Base-by-base conservation (phyloP, 2,797 vertebrate species). In the Tympanoctomys barrerae region DNA sequence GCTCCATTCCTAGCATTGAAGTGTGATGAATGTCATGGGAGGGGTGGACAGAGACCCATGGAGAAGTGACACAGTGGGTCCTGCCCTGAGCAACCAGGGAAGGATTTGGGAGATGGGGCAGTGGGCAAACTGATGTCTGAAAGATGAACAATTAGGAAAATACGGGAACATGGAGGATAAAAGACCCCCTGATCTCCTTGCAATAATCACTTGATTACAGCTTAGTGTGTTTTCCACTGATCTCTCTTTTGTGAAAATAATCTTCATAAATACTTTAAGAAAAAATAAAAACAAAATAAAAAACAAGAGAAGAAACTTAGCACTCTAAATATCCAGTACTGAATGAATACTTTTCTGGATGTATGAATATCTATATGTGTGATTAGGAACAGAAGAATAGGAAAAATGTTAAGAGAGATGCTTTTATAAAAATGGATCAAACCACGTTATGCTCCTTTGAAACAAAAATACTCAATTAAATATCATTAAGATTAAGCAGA, bases 181-280 rank as follows among this genome's bases (percentile, higher is more conserved):
- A 89, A 82, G 31, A 42, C 54, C 52, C 24, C 68, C 46, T 46
- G 57, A 14, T 68, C 14, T 91, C 73, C 61, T 36, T 33, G 57
- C 86, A 68, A 42, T 49, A 81, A 62, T 95, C 81, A 61, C 68
- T 59, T 85, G 52, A 80, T 84, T n/a, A 85, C 3, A 89, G 12
- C 18, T 91, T 89, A 73, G 1, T 84, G 13, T 54, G 28, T 84
- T 95, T 93, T 64, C 28, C 80, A 85, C n/a, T 59, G 66, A 52
- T 59, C 24, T 54, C 73, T 87, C 79, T 94, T 94, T 71, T 31
- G 54, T 31, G 5, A 92, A 92, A 92, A 92, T 26, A 78, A 36
- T 83, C 54, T 33, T 86, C 11, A 49, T 68, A 49, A 66, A 61
- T 52, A 79, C 39, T 57, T 83, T 54, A 89, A 89, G 70, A 81